These are phyloP conservation scores for Mustela nigripes DNA, from an alignment of 2,113 vertebrate species.

Conservation along the genomic window DNA sequence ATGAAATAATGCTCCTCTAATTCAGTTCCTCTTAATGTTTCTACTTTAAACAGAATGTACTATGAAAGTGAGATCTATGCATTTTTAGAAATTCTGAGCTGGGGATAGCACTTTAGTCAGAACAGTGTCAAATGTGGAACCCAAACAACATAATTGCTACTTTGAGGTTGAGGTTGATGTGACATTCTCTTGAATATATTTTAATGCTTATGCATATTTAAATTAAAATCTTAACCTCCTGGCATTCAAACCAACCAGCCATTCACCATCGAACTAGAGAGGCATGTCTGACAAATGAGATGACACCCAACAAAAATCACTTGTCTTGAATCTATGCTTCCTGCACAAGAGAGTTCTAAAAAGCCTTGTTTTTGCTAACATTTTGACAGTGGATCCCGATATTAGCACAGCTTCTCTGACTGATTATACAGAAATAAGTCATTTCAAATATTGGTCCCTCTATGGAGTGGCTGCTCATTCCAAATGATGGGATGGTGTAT, in stretches of 20 bases:
- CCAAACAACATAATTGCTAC: slow-evolving; percentile 64
- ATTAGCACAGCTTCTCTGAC: background rate
- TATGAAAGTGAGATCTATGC: slow-evolving; percentile 39
- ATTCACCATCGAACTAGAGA: background rate
- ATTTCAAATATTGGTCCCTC: background rate
- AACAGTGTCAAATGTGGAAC: slow-evolving; percentile 66
- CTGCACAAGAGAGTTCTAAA: background rate
- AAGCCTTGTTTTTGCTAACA: background rate
- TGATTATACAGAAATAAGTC: background rate
- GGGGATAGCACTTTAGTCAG: slow-evolving; percentile 52
- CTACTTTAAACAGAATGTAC: slow-evolving; percentile 69
- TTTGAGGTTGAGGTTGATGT: slow-evolving; percentile 47
- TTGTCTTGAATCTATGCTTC: slow-evolving; percentile 1
- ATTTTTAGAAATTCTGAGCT: slow-evolving; percentile 71
- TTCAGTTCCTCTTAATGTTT: slow-evolving; percentile 60
- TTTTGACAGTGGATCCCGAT: slow-evolving; percentile 30
- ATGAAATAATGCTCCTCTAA: slow-evolving; percentile 45
- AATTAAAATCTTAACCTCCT: slow-evolving; percentile 74
- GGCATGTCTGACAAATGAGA: background rate
- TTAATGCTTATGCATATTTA: slow-evolving; percentile 71
- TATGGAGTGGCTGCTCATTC: background rate
- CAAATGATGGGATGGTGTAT: background rate
- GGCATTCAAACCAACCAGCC: slow-evolving; percentile 17
- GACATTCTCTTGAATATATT: slow-evolving; percentile 62
- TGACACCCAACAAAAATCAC: background rate